These are phyloP conservation scores for Drosophila gunungcola DNA, from an alignment of 1,140 invertebrate genomes.

Conservation along the genomic window DNA sequence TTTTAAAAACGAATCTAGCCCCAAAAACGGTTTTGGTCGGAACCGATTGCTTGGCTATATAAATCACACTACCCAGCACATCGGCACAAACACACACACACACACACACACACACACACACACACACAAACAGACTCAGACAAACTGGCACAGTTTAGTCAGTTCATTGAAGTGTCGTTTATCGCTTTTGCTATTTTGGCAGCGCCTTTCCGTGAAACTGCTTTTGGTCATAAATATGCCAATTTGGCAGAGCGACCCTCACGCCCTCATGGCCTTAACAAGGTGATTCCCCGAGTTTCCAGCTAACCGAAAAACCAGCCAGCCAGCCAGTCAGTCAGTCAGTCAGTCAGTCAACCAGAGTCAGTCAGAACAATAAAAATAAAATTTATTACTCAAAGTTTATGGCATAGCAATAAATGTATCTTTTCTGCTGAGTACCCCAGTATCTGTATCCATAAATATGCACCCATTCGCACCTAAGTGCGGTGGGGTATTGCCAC, in stretches of 20 bases:
- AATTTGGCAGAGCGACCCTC: constrained; percentile 58
- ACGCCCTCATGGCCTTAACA: constrained; percentile 2
- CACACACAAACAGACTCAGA: neutral
- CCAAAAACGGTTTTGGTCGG: constrained; percentile 4
- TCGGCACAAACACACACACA: constrained; percentile 4
- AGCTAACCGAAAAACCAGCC: constrained; percentile 9
- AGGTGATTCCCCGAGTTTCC: constrained; percentile 27
- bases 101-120: neutral
- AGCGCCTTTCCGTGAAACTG: constrained; percentile 66
- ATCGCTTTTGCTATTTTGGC: constrained; percentile 76
- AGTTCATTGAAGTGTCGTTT: constrained; percentile 81
- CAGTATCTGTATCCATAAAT: constrained; percentile 70
- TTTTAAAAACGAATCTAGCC: constrained; percentile 43
- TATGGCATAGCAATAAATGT: constrained; percentile 81
- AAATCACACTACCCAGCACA: constrained; percentile 35
- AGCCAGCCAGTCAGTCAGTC: constrained; percentile 10
- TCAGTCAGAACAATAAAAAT: constrained; percentile 76
- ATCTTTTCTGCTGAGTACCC: constrained; percentile 65
- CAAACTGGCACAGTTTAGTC: constrained; percentile 32
- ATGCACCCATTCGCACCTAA: constrained; percentile 78
- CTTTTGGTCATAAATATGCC: constrained; percentile 74
- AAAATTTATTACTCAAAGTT: constrained; percentile 79
- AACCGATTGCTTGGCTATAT: constrained; percentile 28
- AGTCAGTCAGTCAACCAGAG: constrained; percentile 57
- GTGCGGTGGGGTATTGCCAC: constrained; percentile 34